phyloP scores from a whole-genome alignment of 2,888 invertebrate genomes.

The Mimachlamys varia region DNA sequence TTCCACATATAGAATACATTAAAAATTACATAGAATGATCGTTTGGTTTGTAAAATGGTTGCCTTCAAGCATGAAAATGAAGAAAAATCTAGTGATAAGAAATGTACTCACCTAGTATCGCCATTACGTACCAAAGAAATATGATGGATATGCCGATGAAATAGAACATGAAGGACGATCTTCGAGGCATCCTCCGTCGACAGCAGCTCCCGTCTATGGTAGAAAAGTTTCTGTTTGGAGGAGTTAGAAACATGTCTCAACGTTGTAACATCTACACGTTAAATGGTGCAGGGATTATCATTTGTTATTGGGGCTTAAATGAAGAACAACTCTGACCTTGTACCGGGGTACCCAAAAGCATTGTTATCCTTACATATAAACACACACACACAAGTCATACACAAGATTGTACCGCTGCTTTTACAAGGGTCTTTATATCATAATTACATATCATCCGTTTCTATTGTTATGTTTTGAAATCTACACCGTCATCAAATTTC shows the following conservation, averaged over 20 bases:
- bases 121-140: neutral
- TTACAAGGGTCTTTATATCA: no score
- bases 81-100: no score
- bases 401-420: no score
- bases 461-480: no score
- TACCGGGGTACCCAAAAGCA: neutral
- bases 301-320: neutral
- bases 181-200: neutral
- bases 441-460: no score
- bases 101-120: neutral
- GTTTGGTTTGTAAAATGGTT: no score
- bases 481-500: no score
- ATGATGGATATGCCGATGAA: neutral
- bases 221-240: neutral
- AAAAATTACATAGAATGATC: no score
- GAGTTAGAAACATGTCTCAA: neutral
- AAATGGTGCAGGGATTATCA: neutral
- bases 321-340: neutral
- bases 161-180: neutral
- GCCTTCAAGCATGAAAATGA: no score
- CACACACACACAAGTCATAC: no score
- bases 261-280: neutral
- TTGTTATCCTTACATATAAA: neutral
- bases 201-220: neutral
- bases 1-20: no score